These are phyloP conservation scores for Oreocharis arfaki DNA, from an alignment of 2,113 vertebrate species.

Conservation along the genomic window DNA sequence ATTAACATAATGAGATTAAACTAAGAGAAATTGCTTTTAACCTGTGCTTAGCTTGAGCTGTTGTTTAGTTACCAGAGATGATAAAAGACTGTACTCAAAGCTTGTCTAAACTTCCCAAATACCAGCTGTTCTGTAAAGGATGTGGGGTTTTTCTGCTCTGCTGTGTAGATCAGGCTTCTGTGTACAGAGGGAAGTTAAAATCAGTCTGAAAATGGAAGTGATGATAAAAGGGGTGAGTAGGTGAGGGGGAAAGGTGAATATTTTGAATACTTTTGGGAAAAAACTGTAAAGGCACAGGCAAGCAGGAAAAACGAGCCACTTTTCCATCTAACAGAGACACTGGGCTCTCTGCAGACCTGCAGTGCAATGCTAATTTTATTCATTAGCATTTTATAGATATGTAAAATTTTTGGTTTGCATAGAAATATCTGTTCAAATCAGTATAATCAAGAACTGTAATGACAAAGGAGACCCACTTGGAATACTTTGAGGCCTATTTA, in stretches of 20 bases:
- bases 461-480: background rate
- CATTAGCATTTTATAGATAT: background rate
- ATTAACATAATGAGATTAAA: conserved; percentile 59
- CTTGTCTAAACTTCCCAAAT: background rate
- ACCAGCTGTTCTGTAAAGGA: background rate
- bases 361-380: background rate
- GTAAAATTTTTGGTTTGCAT: background rate
- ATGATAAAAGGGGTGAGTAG: background rate
- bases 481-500: background rate
- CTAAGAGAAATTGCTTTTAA: conserved; percentile 31
- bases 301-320: background rate
- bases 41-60: conserved; percentile 6
- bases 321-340: background rate
- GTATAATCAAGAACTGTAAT: background rate
- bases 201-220: background rate
- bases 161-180: background rate
- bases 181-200: background rate
- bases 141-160: background rate
- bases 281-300: background rate
- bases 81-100: background rate
- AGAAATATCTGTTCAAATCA: background rate
- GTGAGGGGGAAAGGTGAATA: background rate
- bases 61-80: background rate
- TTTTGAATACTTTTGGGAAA: background rate
- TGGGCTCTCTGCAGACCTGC: background rate